A percentile compares a stretch with the other conserved stretches of the same genome.
Evolutionary conservation across 2,113 vertebrate genomes (phyloP).

Genomic region (Mormyrus iriodes): DNA sequence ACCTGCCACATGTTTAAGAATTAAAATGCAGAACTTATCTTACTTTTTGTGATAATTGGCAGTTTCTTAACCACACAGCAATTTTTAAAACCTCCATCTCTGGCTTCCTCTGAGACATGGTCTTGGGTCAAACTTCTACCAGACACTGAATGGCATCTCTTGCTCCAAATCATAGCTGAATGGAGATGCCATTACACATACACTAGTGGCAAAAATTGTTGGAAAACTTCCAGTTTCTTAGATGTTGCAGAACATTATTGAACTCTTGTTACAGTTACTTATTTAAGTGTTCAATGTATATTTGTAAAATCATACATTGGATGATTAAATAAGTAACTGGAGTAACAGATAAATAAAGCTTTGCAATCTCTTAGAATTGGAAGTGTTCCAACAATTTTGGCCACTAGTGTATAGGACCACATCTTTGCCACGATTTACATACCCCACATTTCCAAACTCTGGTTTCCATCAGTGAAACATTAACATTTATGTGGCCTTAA

Average conservation of each 20-base stretch:
- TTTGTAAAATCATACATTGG: not conserved
- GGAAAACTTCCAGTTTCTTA: not conserved
- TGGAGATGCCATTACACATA: not conserved
- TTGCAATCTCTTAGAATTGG: not conserved
- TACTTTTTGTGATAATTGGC: slow-evolving; percentile 10
- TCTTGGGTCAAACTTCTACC: not conserved
- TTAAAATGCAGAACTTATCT: not conserved
- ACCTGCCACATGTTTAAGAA: not conserved
- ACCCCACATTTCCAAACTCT: not conserved
- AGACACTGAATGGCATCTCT: not conserved
- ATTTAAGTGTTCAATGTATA: not conserved
- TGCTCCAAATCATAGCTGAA: not conserved
- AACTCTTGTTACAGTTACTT: not conserved
- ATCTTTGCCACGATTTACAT: not conserved
- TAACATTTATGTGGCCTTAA: not conserved
- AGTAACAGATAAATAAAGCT: not conserved
- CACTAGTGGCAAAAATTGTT: not conserved
- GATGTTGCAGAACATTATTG: not conserved
- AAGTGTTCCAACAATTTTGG: not conserved
- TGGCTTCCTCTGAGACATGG: not conserved
- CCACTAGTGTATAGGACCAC: not conserved
- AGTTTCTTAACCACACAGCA: not conserved
- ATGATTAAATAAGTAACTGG: not conserved
- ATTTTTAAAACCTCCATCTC: not conserved
- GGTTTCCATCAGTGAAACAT: not conserved